Conservation (phyloP, 2,888 invertebrate genomes). For the Ochropleura leucogaster region DNA sequence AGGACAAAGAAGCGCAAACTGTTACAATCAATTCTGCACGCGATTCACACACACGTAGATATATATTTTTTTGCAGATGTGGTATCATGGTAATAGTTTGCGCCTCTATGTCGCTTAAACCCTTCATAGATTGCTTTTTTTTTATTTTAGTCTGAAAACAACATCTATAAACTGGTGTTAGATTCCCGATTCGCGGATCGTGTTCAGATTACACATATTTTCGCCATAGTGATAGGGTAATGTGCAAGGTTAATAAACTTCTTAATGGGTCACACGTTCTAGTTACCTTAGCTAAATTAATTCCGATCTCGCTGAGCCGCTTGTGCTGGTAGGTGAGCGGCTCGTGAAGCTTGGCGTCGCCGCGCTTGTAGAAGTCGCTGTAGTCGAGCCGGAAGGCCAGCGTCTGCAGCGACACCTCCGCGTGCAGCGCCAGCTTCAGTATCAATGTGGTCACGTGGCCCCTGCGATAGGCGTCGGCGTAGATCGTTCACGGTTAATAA, state of each 20-base stretch:
- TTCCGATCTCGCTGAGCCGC: constrained; percentile 90
- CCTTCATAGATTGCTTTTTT: too few relatives aligned
- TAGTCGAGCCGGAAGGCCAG: constrained; percentile 98
- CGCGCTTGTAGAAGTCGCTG: constrained; percentile 97
- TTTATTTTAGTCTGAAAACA: too few relatives aligned
- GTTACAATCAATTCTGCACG: too few relatives aligned
- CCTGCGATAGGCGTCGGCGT: constrained; percentile 84
- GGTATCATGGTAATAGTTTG: too few relatives aligned
- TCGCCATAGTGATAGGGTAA: too few relatives aligned
- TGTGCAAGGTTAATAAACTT: too few relatives aligned
- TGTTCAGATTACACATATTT: too few relatives aligned
- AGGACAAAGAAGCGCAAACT: too few relatives aligned
- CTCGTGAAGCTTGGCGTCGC: constrained; percentile 94
- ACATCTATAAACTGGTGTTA: too few relatives aligned
- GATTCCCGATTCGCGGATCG: background rate
- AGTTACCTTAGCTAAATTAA: constrained; percentile 81
- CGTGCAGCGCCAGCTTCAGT: constrained; percentile 94
- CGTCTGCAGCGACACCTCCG: constrained; percentile 96
- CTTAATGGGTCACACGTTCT: background rate
- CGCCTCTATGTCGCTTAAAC: too few relatives aligned
- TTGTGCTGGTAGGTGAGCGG: constrained; percentile 92
- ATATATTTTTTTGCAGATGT: too few relatives aligned
- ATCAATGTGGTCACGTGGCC: constrained; percentile 97
- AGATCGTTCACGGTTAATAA: background rate
- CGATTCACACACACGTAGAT: too few relatives aligned